phyloP scores from a whole-genome alignment of 1,140 invertebrate species.

The Charaxes varanes region DNA sequence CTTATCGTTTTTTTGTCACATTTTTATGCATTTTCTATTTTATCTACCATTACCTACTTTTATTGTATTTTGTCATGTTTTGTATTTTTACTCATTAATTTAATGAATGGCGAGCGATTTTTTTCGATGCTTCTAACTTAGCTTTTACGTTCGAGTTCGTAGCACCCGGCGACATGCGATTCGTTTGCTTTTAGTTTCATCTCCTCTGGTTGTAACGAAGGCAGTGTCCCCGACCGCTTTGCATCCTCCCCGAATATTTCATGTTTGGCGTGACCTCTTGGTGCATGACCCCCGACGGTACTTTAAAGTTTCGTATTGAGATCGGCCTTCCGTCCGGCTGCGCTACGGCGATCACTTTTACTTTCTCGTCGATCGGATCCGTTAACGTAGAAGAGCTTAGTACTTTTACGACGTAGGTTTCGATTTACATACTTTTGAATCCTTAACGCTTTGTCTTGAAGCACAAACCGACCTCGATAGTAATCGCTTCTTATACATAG shows the following conservation, averaged over 20 bases:
- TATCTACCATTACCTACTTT: slow-evolving; percentile 9
- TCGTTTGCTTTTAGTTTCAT: slow-evolving; percentile 50
- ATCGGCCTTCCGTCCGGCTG: no score
- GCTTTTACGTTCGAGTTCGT: slow-evolving; percentile 27
- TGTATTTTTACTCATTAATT: slow-evolving; percentile 25
- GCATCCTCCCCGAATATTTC: slow-evolving; percentile 64
- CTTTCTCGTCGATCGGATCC: slow-evolving; percentile 35
- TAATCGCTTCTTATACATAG: slow-evolving; percentile 56
- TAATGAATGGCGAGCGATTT: slow-evolving; percentile 42
- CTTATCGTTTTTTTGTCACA: slow-evolving; percentile 28
- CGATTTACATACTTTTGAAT: slow-evolving; percentile 30
- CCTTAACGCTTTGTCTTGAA: slow-evolving; percentile 62
- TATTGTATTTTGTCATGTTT: slow-evolving; percentile 17
- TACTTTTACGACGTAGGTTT: slow-evolving; percentile 39
- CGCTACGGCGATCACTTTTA: slow-evolving; percentile 9
- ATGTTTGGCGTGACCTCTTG: slow-evolving; percentile 73
- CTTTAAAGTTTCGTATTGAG: slow-evolving; percentile 29
- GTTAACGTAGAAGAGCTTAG: slow-evolving; percentile 55
- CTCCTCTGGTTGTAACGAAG: slow-evolving; percentile 71
- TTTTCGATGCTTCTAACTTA: slow-evolving; percentile 38
- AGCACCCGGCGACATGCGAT: slow-evolving; percentile 49
- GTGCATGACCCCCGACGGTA: slow-evolving; percentile 58
- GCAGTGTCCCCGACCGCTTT: slow-evolving; percentile 73
- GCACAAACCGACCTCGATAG: slow-evolving; percentile 50
- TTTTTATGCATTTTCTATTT: slow-evolving; percentile 34